Conservation (phyloP, 2,888 invertebrate species). For the Protonemura montana region DNA sequence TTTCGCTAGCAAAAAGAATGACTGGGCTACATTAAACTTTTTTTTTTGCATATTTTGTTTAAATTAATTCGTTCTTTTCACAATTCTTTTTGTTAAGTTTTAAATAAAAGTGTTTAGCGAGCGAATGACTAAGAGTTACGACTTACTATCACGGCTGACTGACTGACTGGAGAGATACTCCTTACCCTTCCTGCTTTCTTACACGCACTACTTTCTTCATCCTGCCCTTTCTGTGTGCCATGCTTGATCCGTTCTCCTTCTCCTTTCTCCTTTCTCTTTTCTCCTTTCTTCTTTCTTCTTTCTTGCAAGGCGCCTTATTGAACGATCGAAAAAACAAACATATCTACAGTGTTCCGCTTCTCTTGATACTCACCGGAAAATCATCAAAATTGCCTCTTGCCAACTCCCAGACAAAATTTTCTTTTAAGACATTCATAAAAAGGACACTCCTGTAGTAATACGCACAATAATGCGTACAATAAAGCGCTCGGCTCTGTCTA, state of each 20-base stretch:
- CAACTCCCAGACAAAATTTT: constrained; percentile 50
- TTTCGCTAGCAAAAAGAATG: constrained; percentile 14
- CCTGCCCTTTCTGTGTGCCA: constrained; percentile 20
- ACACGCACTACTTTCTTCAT: no score
- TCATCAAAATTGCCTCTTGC: constrained; percentile 46
- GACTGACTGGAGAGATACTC: no score
- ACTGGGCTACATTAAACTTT: constrained; percentile 13
- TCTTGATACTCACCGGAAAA: constrained; percentile 43
- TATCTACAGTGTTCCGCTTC: constrained; percentile 46
- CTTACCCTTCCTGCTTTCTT: no score
- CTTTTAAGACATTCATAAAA: constrained; percentile 53
- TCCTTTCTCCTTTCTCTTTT: not conserved
- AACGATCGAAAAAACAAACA: constrained; percentile 46
- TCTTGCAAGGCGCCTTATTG: constrained; percentile 25
- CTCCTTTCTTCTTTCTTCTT: constrained; percentile 39
- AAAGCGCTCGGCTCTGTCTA: not conserved
- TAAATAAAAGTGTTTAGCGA: constrained; percentile 28
- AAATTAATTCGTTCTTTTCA: constrained; percentile 31
- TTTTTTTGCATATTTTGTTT: constrained; percentile 10
- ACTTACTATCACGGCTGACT: constrained; percentile 18
- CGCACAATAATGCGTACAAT: constrained; percentile 42
- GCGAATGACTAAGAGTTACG: constrained; percentile 17
- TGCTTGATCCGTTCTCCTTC: constrained; percentile 43
- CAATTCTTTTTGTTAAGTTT: constrained; percentile 33
- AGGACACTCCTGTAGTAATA: constrained; percentile 46